phyloP scores from a whole-genome alignment of 2,113 vertebrate species.

The Candoia aspera region DNA sequence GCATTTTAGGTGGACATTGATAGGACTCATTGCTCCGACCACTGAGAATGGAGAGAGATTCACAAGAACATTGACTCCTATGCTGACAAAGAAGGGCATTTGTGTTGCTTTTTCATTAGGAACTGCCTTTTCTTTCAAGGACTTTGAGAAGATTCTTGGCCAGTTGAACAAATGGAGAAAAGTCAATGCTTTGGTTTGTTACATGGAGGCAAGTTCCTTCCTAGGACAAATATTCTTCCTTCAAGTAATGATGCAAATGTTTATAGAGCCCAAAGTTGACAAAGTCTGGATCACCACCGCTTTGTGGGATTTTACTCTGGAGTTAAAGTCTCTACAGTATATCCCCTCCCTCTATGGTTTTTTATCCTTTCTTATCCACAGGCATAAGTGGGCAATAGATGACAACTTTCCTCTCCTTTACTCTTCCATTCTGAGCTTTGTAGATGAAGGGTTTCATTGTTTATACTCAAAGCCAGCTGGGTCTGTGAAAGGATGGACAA shows the following conservation, averaged over 20 bases:
- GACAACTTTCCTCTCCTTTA: neutral
- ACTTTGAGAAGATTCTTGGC: too few relatives aligned
- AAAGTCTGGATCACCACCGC: conserved; percentile 20
- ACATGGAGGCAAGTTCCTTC: neutral
- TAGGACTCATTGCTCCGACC: neutral
- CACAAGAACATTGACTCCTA: neutral
- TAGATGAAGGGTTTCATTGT: neutral
- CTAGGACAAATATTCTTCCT: neutral
- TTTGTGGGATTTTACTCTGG: neutral
- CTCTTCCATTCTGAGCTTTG: neutral
- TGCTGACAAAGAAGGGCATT: neutral
- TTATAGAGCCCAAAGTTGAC: neutral
- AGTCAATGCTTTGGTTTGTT: neutral
- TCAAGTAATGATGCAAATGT: neutral
- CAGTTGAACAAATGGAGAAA: neutral
- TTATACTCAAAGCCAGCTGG: neutral
- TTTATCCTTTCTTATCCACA: neutral
- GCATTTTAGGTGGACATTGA: conserved; percentile 30
- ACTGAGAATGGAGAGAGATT: conserved; percentile 10
- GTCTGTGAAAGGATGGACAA: neutral
- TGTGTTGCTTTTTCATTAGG: conserved; percentile 11
- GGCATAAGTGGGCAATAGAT: neutral
- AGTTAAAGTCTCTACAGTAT: fast-evolving
- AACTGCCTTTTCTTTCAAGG: neutral
- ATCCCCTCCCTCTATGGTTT: neutral